These are phyloP conservation scores for Hedya salicella DNA, from an alignment of 2,888 invertebrate genomes.

Conservation along the genomic window DNA sequence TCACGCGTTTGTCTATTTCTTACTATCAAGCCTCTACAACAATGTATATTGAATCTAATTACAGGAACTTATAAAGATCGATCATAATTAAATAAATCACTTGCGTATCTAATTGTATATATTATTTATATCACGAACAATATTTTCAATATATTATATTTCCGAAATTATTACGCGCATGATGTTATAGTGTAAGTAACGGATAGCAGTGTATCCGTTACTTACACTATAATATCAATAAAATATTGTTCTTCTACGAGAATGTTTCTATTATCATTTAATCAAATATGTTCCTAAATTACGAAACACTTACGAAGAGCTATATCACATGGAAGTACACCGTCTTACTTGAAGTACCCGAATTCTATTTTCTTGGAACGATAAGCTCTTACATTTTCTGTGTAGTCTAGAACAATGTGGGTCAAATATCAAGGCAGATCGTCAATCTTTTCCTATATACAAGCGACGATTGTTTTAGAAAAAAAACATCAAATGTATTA, in stretches of 20 bases:
- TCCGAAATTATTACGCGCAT: too few species aligned
- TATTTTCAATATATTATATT: too few species aligned
- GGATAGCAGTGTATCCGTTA: too few species aligned
- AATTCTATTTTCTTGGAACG: conserved; percentile 10
- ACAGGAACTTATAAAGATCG: too few species aligned
- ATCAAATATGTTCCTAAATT: neutral
- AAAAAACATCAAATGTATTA: neutral
- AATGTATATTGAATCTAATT: too few species aligned
- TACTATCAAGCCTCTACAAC: too few species aligned
- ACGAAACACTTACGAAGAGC: neutral
- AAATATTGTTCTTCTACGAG: neutral
- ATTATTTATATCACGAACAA: too few species aligned
- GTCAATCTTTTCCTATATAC: conserved; percentile 5
- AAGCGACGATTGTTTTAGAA: neutral
- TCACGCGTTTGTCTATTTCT: too few species aligned
- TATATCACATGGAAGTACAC: neutral
- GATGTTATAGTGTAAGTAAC: too few species aligned
- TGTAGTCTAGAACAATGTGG: conserved; percentile 8
- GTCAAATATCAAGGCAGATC: conserved; percentile 7
- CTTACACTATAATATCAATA: too few species aligned
- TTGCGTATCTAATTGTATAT: too few species aligned
- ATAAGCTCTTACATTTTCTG: conserved; percentile 5
- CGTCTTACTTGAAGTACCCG: neutral
- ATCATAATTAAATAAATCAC: too few species aligned
- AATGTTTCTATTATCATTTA: neutral